A percentile compares a stretch with the other conserved stretches of the same genome.
phyloP scores from a whole-genome alignment of 2,113 vertebrate genomes.

The Microtus ochrogaster region DNA sequence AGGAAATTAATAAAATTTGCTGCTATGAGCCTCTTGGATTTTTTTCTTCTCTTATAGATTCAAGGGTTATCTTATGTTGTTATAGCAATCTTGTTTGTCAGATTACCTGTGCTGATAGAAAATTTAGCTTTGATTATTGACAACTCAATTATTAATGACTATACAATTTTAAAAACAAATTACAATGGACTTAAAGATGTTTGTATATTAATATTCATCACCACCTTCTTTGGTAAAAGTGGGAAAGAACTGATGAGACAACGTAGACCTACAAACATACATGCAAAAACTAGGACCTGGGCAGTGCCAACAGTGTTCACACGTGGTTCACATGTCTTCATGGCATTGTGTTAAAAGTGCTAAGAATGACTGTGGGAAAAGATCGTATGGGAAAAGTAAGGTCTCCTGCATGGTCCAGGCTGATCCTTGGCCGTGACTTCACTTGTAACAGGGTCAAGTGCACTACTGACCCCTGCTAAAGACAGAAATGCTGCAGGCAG shows the following conservation, averaged over 20 bases:
- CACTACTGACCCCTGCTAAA: background rate
- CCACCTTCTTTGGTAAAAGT: background rate
- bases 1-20: constrained; percentile 15
- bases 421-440: background rate
- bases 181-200: background rate
- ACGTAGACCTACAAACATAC: background rate
- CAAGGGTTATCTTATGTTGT: background rate
- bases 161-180: background rate
- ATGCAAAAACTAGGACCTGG: background rate
- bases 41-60: constrained; percentile 8
- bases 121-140: constrained; percentile 25
- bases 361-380: background rate
- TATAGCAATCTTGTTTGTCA: background rate
- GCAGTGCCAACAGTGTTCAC: background rate
- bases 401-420: background rate
- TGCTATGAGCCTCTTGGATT: background rate
- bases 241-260: background rate
- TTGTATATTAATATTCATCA: background rate
- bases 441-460: background rate
- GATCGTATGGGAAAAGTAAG: no score
- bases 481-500: background rate
- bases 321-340: background rate
- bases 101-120: background rate
- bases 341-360: background rate
- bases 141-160: background rate